Evolutionary conservation across 2,888 invertebrate species (phyloP).

Genomic region (Noctua fimbriata): DNA sequence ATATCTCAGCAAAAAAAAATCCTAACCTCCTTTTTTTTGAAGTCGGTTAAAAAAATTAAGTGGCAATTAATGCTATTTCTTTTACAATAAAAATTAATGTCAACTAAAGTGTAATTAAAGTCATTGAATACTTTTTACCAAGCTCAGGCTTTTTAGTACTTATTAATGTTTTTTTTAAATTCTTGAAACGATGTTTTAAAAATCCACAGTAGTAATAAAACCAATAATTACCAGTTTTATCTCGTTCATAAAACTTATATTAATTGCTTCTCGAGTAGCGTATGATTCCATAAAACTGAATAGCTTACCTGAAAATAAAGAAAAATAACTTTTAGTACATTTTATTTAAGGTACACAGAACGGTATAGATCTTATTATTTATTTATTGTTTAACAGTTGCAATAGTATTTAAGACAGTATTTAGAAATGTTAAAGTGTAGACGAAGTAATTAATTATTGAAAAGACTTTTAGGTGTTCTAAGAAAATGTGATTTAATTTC

Average conservation of each 20-base stretch:
- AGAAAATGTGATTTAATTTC: not conserved
- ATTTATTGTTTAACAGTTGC: not conserved
- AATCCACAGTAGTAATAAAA: conserved; percentile 26
- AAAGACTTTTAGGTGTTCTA: not conserved
- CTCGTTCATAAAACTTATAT: conserved; percentile 25
- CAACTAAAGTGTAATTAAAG: too few relatives aligned
- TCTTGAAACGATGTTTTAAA: conserved; percentile 8
- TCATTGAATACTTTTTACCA: not conserved
- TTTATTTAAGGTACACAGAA: conserved; percentile 2
- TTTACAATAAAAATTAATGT: not conserved
- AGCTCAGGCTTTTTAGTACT: not conserved
- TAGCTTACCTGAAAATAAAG: conserved; percentile 60
- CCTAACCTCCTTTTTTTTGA: not conserved
- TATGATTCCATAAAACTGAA: conserved; percentile 29
- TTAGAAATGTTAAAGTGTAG: conserved; percentile 3
- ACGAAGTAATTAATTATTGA: not conserved
- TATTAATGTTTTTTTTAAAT: conserved; percentile 12
- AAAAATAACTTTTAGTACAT: conserved; percentile 33
- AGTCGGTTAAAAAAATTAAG: not conserved
- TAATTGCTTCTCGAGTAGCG: conserved; percentile 17
- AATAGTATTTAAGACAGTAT: not conserved
- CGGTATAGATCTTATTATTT: not conserved
- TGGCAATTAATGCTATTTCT: not conserved
- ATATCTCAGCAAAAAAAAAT: not conserved
- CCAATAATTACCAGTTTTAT: conserved; percentile 43